These are phyloP conservation scores for Strigamia transsilvanica DNA, from an alignment of 2,888 invertebrate genomes.

Conservation along the genomic window DNA sequence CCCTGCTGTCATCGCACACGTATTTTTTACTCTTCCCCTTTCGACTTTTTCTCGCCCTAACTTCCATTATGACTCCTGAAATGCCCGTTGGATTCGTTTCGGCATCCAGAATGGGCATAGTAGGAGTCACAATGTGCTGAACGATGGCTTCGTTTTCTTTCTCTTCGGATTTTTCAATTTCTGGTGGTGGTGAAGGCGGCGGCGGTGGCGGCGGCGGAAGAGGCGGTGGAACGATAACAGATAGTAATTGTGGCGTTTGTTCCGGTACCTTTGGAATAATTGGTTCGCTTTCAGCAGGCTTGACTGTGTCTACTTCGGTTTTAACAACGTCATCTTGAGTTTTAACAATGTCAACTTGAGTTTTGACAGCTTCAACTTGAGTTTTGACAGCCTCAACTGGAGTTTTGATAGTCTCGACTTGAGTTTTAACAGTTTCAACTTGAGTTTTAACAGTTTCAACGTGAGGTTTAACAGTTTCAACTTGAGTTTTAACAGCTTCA, in stretches of 20 bases:
- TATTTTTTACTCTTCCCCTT: slow-evolving; percentile 58
- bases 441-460: too few species aligned
- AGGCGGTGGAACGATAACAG: background rate
- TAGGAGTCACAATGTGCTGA: background rate
- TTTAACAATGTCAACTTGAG: too few species aligned
- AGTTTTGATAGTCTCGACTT: too few species aligned
- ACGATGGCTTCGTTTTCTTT: slow-evolving; percentile 17
- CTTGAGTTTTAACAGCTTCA: too few species aligned
- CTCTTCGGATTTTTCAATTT: background rate
- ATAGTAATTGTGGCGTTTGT: background rate
- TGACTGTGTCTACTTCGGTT: too few species aligned
- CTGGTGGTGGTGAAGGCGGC: slow-evolving; percentile 50
- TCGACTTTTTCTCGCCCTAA: slow-evolving; percentile 57
- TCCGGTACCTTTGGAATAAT: background rate
- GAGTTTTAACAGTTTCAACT: too few species aligned
- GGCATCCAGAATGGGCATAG: background rate
- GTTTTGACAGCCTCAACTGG: too few species aligned
- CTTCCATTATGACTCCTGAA: background rate
- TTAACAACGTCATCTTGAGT: too few species aligned
- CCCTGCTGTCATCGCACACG: slow-evolving; percentile 6
- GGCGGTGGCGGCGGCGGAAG: slow-evolving; percentile 41
- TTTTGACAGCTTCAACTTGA: too few species aligned
- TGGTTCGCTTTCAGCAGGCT: too few species aligned
- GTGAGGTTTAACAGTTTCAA: too few species aligned
- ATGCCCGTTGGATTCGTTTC: background rate